A percentile compares a stretch with the other conserved stretches of the same genome.
These are phyloP conservation scores for Tiliacea citrago DNA, from an alignment of 2,888 invertebrate species.

Conservation along the genomic window DNA sequence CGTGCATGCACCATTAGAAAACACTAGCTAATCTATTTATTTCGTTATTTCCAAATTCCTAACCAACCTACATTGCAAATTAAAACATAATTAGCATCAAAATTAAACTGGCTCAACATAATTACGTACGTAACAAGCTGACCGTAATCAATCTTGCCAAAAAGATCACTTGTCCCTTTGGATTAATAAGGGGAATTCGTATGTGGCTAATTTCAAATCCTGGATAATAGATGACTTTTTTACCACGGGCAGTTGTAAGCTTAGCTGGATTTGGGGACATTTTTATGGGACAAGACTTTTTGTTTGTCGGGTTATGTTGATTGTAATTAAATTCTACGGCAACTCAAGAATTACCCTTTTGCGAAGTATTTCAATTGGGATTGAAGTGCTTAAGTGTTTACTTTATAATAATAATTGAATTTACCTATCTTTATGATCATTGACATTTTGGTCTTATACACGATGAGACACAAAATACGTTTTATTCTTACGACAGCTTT, in stretches of 20 bases:
- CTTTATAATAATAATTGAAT: not conserved
- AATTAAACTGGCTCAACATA: constrained; percentile 49
- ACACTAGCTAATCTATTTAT: not conserved
- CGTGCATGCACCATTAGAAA: not conserved
- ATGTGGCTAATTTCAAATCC: constrained; percentile 60
- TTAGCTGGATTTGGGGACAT: constrained; percentile 24
- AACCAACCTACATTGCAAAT: constrained; percentile 21
- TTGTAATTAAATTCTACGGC: not conserved
- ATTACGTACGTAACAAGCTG: constrained; percentile 40
- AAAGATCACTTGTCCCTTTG: constrained; percentile 62
- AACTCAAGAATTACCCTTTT: not conserved
- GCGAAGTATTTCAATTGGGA: not conserved
- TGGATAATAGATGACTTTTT: constrained; percentile 51
- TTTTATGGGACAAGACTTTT: constrained; percentile 22
- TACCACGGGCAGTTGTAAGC: constrained; percentile 20
- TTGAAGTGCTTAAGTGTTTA: not conserved
- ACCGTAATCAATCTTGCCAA: constrained; percentile 60
- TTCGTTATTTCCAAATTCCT: not conserved
- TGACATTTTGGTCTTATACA: not conserved
- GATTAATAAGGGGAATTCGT: constrained; percentile 59
- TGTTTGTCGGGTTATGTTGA: not conserved
- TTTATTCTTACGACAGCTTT: constrained; percentile 3
- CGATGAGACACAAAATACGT: not conserved
- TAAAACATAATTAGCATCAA: constrained; percentile 46
- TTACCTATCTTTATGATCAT: not conserved